Conservation (phyloP, 30 jellyfish, hydroid and myxozoan species). For the Hydra vulgaris region DNA sequence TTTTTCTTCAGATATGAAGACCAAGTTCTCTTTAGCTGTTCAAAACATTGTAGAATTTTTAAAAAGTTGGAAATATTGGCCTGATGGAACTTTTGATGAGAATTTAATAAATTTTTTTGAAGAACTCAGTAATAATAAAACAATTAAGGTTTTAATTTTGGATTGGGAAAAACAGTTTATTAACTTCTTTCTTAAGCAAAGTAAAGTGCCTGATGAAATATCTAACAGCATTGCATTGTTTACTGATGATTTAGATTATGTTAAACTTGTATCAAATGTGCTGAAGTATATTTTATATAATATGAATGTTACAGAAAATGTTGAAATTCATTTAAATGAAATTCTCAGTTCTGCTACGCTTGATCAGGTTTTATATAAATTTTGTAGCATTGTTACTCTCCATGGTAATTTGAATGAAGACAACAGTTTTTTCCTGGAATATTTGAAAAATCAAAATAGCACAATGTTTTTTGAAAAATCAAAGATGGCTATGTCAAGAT, state of each 20-base stretch:
- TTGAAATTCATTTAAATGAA: neutral
- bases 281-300: neutral
- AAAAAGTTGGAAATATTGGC: constrained; percentile 26
- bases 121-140: neutral
- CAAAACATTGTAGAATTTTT: constrained; percentile 8
- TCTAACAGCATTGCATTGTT: neutral
- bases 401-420: neutral
- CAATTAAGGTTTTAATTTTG: neutral
- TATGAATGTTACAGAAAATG: constrained; percentile 6
- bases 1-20: neutral
- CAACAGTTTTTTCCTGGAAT: neutral
- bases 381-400: neutral
- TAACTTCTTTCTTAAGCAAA: constrained; percentile 6
- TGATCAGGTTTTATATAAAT: neutral
- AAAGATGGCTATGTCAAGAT: neutral
- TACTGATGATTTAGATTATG: neutral
- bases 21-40: neutral
- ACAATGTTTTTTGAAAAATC: neutral
- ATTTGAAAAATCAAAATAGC: neutral
- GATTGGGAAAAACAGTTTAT: neutral
- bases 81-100: neutral
- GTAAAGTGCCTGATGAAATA: constrained; percentile 12
- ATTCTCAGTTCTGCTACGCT: neutral
- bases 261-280: neutral
- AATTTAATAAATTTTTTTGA: constrained; percentile 1